Evolutionary conservation across 2,888 invertebrate genomes (phyloP).

Genomic region (Pollenia griseotomentosa): DNA sequence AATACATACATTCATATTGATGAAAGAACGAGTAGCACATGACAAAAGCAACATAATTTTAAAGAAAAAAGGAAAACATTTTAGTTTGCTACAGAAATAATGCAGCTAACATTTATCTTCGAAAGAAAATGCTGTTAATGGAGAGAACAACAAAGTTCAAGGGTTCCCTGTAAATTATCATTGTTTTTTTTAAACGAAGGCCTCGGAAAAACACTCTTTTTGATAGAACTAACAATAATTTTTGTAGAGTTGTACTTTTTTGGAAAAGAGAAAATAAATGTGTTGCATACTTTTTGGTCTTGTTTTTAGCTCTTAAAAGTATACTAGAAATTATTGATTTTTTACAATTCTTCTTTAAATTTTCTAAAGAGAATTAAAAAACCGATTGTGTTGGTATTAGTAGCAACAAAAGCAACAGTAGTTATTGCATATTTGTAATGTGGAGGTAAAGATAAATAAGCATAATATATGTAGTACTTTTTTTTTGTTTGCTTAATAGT

Average conservation of each 20-base stretch:
- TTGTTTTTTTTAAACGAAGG: slow-evolving; percentile 4
- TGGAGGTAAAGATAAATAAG: background rate
- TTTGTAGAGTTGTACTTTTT: slow-evolving; percentile 40
- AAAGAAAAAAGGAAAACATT: slow-evolving; percentile 23
- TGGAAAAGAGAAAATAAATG: slow-evolving; percentile 22
- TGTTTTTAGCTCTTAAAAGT: slow-evolving; percentile 25
- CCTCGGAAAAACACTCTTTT: background rate
- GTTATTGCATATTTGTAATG: background rate
- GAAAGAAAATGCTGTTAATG: slow-evolving; percentile 2
- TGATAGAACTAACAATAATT: background rate
- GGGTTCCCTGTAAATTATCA: background rate
- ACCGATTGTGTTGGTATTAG: background rate
- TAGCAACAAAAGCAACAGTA: slow-evolving; percentile 30
- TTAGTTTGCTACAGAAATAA: slow-evolving; percentile 31
- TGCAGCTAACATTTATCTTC: background rate
- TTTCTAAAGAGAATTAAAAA: slow-evolving; percentile 20
- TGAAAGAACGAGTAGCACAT: background rate
- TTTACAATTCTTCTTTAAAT: slow-evolving; percentile 30
- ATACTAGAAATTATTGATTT: slow-evolving; percentile 70
- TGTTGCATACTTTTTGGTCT: background rate
- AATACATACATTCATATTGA: background rate
- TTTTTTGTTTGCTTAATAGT: background rate
- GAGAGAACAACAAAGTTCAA: slow-evolving; percentile 47
- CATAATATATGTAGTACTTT: background rate
- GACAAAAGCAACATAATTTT: slow-evolving; percentile 14